These are phyloP conservation scores for Spinibarbus caldwelli DNA, from an alignment of 2,797 vertebrate species.

Conservation along the genomic window DNA sequence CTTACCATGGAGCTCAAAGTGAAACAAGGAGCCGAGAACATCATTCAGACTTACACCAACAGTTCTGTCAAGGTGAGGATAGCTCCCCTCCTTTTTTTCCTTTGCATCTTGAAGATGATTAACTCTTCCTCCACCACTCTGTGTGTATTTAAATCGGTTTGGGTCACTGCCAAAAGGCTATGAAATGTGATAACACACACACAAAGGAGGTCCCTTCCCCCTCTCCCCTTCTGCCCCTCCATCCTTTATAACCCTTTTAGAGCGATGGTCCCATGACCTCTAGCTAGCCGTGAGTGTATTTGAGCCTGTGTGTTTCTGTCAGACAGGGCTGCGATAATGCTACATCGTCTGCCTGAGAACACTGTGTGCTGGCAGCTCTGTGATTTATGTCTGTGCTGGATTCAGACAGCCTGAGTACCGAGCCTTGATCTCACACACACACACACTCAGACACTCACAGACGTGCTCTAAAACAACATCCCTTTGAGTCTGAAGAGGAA, in stretches of 20 bases:
- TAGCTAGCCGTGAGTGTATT: conserved; percentile 26
- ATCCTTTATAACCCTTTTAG: conserved; percentile 22
- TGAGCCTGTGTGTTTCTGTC: conserved; percentile 3
- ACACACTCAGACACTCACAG: conserved; percentile 20
- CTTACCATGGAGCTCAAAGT: conserved; percentile 94
- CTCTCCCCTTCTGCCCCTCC: not conserved
- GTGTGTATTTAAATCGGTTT: conserved; percentile 10
- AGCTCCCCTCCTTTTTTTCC: not conserved
- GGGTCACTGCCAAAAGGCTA: conserved; percentile 6
- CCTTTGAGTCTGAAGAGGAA: conserved; percentile 21
- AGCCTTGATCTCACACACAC: not conserved
- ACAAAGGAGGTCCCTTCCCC: not conserved
- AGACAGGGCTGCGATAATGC: conserved; percentile 31
- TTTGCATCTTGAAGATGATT: not conserved
- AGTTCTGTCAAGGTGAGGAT: conserved; percentile 82
- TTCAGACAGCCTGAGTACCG: conserved; percentile 48
- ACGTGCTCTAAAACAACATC: conserved; percentile 16
- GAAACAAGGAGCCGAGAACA: conserved; percentile 94
- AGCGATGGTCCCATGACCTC: conserved; percentile 15
- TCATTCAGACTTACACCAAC: conserved; percentile 88
- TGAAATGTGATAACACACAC: conserved; percentile 1
- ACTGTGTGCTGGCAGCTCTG: conserved; percentile 54
- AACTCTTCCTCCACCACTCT: not conserved
- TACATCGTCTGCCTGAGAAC: conserved; percentile 48
- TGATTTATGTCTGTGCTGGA: conserved; percentile 58